phyloP scores from a whole-genome alignment of 1,140 invertebrate genomes.

The Megathymus violae region DNA sequence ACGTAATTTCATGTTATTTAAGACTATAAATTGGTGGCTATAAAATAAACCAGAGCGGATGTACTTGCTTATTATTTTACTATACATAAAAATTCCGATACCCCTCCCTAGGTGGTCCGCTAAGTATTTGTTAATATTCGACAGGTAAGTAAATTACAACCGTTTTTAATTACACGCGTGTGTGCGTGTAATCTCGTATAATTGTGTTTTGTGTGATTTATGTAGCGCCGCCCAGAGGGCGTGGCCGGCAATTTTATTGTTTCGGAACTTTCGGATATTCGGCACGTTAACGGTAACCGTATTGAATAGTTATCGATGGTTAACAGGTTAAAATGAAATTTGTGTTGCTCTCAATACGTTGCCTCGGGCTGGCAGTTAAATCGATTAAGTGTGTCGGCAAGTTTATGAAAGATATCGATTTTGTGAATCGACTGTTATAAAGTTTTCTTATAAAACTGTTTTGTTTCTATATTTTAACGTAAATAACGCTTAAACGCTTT shows the following conservation, averaged over 20 bases:
- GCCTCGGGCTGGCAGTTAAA: too few relatives aligned
- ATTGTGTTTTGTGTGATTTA: slow-evolving; percentile 72
- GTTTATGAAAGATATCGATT: too few relatives aligned
- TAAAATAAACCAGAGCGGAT: too few relatives aligned
- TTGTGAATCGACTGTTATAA: too few relatives aligned
- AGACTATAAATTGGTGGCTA: too few relatives aligned
- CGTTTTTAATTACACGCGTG: slow-evolving; percentile 42
- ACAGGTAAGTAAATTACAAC: slow-evolving; percentile 55
- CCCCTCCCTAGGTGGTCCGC: slow-evolving; percentile 54
- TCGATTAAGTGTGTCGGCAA: too few relatives aligned
- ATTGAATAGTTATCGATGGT: slow-evolving; percentile 14
- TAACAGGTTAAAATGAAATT: slow-evolving; percentile 28
- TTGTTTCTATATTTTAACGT: too few relatives aligned
- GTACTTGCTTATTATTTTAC: too few relatives aligned
- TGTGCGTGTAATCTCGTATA: slow-evolving; percentile 58
- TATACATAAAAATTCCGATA: slow-evolving; percentile 30
- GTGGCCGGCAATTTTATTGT: slow-evolving; percentile 64
- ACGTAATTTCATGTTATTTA: too few relatives aligned
- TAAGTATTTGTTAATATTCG: slow-evolving; percentile 62
- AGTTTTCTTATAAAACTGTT: too few relatives aligned
- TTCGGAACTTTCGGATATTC: slow-evolving; percentile 45
- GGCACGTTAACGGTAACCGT: slow-evolving; percentile 31
- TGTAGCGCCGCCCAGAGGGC: slow-evolving; percentile 45
- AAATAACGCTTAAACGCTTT: too few relatives aligned
- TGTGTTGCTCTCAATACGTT: slow-evolving; percentile 12